Conservation (phyloP, 2,797 vertebrate genomes). For the Hippoglossus hippoglossus region DNA sequence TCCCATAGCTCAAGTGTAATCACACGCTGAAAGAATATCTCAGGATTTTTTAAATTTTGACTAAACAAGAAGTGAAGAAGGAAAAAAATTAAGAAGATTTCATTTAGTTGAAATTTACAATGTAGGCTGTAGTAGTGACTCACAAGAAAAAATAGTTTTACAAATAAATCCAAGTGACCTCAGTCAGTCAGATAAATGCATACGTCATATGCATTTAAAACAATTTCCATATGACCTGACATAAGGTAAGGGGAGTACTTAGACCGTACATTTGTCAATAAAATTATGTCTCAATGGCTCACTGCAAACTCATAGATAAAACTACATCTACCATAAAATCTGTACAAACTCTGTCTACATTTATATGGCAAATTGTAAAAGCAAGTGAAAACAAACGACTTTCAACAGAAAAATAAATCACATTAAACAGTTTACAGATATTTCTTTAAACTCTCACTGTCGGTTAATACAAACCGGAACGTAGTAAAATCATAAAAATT, state of each 20-base stretch:
- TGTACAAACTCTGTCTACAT: constrained; percentile 80
- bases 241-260: constrained; percentile 54
- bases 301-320: constrained; percentile 75
- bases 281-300: constrained; percentile 75
- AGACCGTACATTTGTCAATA: constrained; percentile 55
- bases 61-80: constrained; percentile 45
- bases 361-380: constrained; percentile 76
- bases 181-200: constrained; percentile 40
- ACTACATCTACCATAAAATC: constrained; percentile 79
- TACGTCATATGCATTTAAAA: constrained; percentile 48
- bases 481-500: constrained; percentile 75
- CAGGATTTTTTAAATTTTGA: constrained; percentile 51
- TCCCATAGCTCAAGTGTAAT: constrained; percentile 33
- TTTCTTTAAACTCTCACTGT: constrained; percentile 64
- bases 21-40: constrained; percentile 33
- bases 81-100: constrained; percentile 57
- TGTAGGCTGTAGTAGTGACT: constrained; percentile 64
- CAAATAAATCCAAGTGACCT: constrained; percentile 53
- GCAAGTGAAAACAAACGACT: constrained; percentile 56
- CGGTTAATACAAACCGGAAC: constrained; percentile 65
- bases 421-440: constrained; percentile 70
- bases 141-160: constrained; percentile 40
- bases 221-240: constrained; percentile 46
- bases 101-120: constrained; percentile 57
- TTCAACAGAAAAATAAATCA: constrained; percentile 69